phyloP scores from a whole-genome alignment of 2,113 vertebrate species.

The Polypterus senegalus region DNA sequence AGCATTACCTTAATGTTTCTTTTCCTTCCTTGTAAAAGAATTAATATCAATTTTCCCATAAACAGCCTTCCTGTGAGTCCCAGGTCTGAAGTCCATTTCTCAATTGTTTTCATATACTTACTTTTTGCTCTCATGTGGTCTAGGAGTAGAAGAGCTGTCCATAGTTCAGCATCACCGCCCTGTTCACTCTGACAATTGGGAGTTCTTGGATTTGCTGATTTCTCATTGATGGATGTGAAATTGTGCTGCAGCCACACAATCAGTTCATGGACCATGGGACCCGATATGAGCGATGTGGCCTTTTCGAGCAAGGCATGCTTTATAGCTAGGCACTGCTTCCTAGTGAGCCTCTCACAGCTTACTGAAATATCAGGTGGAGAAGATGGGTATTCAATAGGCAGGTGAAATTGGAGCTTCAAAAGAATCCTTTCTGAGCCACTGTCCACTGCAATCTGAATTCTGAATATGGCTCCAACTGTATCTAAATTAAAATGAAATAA shows the following conservation, averaged over 20 bases:
- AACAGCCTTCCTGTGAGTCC: conserved; percentile 69
- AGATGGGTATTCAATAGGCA: conserved; percentile 56
- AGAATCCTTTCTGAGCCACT: conserved; percentile 34
- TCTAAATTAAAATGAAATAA: conserved; percentile 29
- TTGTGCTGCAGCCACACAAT: conserved; percentile 64
- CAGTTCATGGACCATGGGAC: conserved; percentile 65
- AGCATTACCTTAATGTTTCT: conserved; percentile 55
- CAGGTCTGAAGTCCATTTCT: conserved; percentile 61
- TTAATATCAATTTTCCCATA: conserved; percentile 61
- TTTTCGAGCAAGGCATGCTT: conserved; percentile 48
- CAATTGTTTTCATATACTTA: conserved; percentile 61
- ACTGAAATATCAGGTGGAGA: conserved; percentile 54
- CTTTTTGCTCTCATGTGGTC: conserved; percentile 75
- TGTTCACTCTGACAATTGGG: conserved; percentile 13
- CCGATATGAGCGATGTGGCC: conserved; percentile 43
- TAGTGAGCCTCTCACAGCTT: conserved; percentile 52
- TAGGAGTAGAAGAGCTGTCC: conserved; percentile 57
- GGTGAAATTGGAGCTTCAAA: conserved; percentile 56
- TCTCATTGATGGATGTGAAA: conserved; percentile 35
- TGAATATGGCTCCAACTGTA: conserved; percentile 46
- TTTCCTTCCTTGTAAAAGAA: conserved; percentile 67
- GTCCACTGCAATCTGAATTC: conserved; percentile 49
- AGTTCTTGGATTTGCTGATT: conserved; percentile 8
- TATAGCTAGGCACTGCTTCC: conserved; percentile 46
- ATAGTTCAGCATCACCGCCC: conserved; percentile 31